Percentiles rank a stretch among this genome's conserved stretches.
Conservation (phyloP, 2,113 vertebrate species). For the Salminus brasiliensis region DNA sequence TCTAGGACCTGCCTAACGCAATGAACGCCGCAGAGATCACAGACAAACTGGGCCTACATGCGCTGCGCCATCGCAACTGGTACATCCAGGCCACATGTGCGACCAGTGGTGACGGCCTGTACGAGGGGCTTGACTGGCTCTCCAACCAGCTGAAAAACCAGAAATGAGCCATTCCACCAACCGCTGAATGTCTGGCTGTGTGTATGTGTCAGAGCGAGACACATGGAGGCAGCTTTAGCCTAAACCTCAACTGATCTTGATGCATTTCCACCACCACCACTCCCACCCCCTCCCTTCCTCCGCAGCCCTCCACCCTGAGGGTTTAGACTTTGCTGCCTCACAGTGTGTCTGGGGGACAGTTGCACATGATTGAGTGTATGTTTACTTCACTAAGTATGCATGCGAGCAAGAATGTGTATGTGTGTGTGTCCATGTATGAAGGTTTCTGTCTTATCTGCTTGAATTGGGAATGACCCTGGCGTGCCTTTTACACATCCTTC, state of each 20-base stretch:
- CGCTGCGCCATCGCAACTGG: constrained; percentile 82
- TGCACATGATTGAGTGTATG: constrained; percentile 26
- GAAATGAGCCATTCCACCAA: constrained; percentile 74
- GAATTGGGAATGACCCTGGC: constrained; percentile 74
- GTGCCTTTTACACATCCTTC: constrained; percentile 77
- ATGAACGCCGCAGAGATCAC: constrained; percentile 88
- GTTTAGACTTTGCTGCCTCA: constrained; percentile 69
- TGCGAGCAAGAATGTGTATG: constrained; percentile 67
- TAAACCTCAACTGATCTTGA: constrained; percentile 50
- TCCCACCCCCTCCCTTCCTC: constrained; percentile 28
- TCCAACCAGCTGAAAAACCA: constrained; percentile 85
- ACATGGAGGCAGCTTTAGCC: constrained; percentile 57
- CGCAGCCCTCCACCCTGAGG: constrained; percentile 61
- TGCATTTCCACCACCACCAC: constrained; percentile 35
- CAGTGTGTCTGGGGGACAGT: constrained; percentile 44
- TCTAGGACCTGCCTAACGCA: constrained; percentile 84
- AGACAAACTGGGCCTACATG: constrained; percentile 83
- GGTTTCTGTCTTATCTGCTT: constrained; percentile 54
- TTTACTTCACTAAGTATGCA: constrained; percentile 54
- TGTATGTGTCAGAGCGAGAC: constrained; percentile 53
- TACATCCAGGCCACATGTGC: constrained; percentile 88
- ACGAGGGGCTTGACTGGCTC: constrained; percentile 77
- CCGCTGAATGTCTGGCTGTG: constrained; percentile 54
- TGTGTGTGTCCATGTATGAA: constrained; percentile 36
- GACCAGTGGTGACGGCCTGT: constrained; percentile 82